These are phyloP conservation scores for Melieria omissa DNA, from an alignment of 2,888 invertebrate species.

Conservation along the genomic window DNA sequence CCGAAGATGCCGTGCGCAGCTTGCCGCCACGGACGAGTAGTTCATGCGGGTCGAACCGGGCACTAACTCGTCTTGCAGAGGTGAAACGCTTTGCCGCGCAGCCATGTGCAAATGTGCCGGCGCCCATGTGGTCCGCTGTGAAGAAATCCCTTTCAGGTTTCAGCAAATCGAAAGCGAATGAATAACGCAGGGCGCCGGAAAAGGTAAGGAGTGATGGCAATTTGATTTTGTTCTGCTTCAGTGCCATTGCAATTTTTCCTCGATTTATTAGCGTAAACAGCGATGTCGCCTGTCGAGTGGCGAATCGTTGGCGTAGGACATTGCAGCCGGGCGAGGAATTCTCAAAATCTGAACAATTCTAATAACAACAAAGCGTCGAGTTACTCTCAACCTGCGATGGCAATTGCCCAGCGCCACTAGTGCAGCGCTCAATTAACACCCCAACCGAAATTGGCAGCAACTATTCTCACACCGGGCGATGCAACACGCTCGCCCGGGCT, in stretches of 20 bases:
- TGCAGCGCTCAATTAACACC: constrained; percentile 24
- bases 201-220: background rate
- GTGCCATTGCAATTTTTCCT: constrained; percentile 44
- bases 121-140: background rate
- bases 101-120: too few species aligned
- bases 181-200: background rate
- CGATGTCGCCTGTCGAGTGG: background rate
- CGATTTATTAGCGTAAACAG: constrained; percentile 46
- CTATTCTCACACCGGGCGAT: too few species aligned
- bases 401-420: constrained; percentile 1
- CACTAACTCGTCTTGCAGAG: too few species aligned
- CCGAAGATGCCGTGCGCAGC: background rate
- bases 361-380: too few species aligned
- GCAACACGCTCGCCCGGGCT: too few species aligned
- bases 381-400: background rate
- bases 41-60: too few species aligned
- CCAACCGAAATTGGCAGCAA: background rate
- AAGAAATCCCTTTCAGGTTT: constrained; percentile 20
- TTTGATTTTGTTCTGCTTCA: constrained; percentile 35
- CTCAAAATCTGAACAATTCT: too few species aligned
- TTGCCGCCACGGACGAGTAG: background rate
- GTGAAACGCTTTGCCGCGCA: too few species aligned
- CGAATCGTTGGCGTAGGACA: too few species aligned
- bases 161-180: background rate
- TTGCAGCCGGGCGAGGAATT: too few species aligned